Percentiles rank a stretch among this genome's conserved stretches.
Conservation (phyloP, 2,888 invertebrate species). For the Phengaris alcon region DNA sequence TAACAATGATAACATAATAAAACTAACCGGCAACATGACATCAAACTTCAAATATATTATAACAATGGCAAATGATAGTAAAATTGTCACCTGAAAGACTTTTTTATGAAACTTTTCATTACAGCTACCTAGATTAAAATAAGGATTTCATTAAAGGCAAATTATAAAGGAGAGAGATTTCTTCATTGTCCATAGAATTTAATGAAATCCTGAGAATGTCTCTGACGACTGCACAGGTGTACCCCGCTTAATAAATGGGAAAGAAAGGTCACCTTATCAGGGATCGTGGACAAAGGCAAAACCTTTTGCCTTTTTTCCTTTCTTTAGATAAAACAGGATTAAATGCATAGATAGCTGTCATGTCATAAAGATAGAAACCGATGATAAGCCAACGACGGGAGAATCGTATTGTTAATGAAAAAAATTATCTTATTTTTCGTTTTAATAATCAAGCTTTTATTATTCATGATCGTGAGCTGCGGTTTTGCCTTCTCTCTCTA, state of each 20-base stretch:
- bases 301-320: slow-evolving; percentile 59
- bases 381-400: slow-evolving; percentile 53
- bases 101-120: background rate
- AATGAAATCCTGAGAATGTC: slow-evolving; percentile 58
- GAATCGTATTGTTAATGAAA: slow-evolving; percentile 36
- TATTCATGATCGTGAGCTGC: background rate
- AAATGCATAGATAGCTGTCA: slow-evolving; percentile 69
- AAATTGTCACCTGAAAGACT: too few species aligned
- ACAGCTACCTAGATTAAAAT: slow-evolving; percentile 15
- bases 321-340: slow-evolving; percentile 71
- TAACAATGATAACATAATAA: too few species aligned
- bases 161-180: slow-evolving; percentile 42
- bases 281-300: slow-evolving; percentile 60
- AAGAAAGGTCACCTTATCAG: slow-evolving; percentile 60
- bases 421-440: slow-evolving; percentile 1
- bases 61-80: too few species aligned
- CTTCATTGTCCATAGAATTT: slow-evolving; percentile 55
- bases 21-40: too few species aligned
- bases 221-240: slow-evolving; percentile 63
- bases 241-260: slow-evolving; percentile 64
- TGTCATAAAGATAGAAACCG: slow-evolving; percentile 59
- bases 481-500: background rate
- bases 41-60: background rate
- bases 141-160: slow-evolving; percentile 41
- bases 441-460: background rate